Evolutionary conservation across 1,140 invertebrate species (phyloP).

Genomic region (Campoletis sonorensis): DNA sequence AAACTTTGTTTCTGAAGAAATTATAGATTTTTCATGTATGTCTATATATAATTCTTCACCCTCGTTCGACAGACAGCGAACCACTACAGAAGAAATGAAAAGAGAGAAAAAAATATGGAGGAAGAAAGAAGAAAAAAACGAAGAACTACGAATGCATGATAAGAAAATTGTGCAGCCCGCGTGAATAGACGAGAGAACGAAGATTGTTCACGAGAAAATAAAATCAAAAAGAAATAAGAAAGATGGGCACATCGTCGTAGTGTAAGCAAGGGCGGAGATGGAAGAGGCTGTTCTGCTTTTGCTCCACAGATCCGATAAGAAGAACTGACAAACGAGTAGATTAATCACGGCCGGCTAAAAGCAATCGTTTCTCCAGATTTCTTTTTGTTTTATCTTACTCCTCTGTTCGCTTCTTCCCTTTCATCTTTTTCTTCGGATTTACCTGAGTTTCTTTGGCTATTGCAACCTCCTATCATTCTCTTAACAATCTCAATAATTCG

Average conservation of each 20-base stretch:
- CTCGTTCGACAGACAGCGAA: background rate
- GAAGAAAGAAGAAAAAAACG: background rate
- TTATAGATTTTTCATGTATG: background rate
- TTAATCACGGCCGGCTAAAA: constrained; percentile 62
- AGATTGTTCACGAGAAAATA: constrained; percentile 18
- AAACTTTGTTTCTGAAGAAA: background rate
- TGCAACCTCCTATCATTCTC: too few species aligned
- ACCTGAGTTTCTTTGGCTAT: too few species aligned
- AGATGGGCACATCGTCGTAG: constrained; percentile 1
- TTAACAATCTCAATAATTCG: too few species aligned
- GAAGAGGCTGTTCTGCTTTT: background rate
- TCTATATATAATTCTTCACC: background rate
- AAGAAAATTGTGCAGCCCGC: constrained; percentile 44
- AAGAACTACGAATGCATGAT: background rate
- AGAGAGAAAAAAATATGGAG: background rate
- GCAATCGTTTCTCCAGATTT: constrained; percentile 48
- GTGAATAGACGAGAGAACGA: constrained; percentile 31
- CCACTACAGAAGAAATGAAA: background rate
- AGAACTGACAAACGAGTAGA: constrained; percentile 66
- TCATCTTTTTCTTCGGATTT: background rate
- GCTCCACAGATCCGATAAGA: constrained; percentile 56
- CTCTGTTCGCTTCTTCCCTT: constrained; percentile 52
- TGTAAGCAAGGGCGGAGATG: constrained; percentile 8
- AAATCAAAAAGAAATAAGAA: constrained; percentile 50
- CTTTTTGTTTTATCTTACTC: constrained; percentile 50